Evolutionary conservation across 2,113 vertebrate species (phyloP).

Genomic region (Camelus dromedarius): DNA sequence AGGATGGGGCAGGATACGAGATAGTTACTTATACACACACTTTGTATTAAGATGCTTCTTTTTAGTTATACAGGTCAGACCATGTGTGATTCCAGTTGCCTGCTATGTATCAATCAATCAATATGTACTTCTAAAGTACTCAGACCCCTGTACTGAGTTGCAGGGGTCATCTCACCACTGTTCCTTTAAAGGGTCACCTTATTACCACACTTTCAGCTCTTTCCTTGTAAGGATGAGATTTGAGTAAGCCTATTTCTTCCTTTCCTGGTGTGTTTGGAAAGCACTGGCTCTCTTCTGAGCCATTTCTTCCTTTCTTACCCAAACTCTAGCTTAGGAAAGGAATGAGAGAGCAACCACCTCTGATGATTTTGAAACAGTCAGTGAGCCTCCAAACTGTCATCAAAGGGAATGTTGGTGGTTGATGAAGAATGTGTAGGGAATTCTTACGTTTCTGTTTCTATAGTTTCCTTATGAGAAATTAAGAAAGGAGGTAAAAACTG

Average conservation of each 20-base stretch:
- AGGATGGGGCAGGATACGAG: not conserved
- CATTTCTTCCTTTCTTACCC: not conserved
- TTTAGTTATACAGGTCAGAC: not conserved
- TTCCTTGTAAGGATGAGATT: not conserved
- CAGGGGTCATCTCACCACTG: not conserved
- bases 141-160: not conserved
- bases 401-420: not conserved
- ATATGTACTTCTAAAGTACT: not conserved
- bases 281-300: not conserved
- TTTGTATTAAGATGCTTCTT: not conserved
- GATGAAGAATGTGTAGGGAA: not conserved
- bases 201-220: not conserved
- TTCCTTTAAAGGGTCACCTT: not conserved
- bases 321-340: not conserved
- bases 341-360: not conserved
- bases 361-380: slow-evolving; percentile 40
- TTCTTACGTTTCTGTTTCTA: slow-evolving; percentile 1
- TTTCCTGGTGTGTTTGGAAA: not conserved
- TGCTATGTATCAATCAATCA: not conserved
- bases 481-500: slow-evolving; percentile 2
- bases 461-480: not conserved
- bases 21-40: not conserved
- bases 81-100: not conserved
- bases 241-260: not conserved
- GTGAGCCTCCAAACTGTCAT: not conserved